Base-by-base conservation (phyloP, 2,888 invertebrate genomes). In the Dolichomitus sp. region DNA sequence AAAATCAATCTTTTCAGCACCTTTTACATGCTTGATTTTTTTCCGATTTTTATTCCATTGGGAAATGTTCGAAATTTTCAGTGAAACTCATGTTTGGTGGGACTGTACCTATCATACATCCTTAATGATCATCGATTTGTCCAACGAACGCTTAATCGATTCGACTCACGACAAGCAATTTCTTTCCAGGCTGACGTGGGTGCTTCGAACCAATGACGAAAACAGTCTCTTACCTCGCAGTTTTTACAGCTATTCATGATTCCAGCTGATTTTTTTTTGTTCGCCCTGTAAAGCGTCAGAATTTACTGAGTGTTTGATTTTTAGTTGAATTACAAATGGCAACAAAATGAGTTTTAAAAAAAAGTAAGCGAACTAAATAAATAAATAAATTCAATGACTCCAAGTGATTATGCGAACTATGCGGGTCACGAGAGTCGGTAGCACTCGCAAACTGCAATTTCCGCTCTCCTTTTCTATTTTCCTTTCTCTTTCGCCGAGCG, bases 391-490 rank as follows among this genome's bases (percentile, higher is more conserved):
- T 4, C n/a, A 33, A 7, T 59, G 33, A 17, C n/a, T 2, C 11
- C 12, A 2, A 23, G 23, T 14, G 27, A 54, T 54, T 54, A 54
- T 54, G 54, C 17, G 17, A 59, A n/a, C n/a, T 37, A 59, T 59
- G 59, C 59, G 59, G 17, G 37, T 59, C 17, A 33, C 17, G 37
- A 17, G 37, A 37, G 52, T 52, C 23, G 19, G 14, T 11, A 27
- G n/a, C 33, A 17, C 2, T 2, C 17, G 59, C 59, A 11, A 37
- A 37, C 59, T 37, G 17, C 17, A 17, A 27, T 59, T 59, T 37
- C 59, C 59, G 33, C 59, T 59, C 59, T 33, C 59, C 59, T 59
- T 37, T 59, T 37, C 59, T 59, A 33, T 59, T 59, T 17, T 59
- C 59, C 59, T 59, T 59, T 59, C 59, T 59, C 59, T 59, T 59